These are phyloP conservation scores for Notocelia uddmanniana DNA, from an alignment of 2,888 invertebrate species.

Conservation along the genomic window DNA sequence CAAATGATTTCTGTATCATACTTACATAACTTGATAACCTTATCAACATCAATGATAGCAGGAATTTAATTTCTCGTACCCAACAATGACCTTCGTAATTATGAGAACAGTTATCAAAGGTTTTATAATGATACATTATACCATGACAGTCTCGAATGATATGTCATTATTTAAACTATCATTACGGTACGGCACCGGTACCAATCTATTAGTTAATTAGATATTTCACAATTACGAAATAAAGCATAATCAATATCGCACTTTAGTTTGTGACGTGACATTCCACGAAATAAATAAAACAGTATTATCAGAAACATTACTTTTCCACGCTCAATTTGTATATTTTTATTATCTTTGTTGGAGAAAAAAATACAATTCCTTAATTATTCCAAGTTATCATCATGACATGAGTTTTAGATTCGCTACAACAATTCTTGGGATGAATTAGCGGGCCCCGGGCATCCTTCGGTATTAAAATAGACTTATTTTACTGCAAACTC, in stretches of 20 bases:
- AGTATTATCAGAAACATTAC: too few species aligned
- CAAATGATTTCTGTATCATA: background rate
- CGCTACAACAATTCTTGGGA: too few species aligned
- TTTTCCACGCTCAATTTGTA: too few species aligned
- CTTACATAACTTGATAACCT: background rate
- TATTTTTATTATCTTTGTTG: too few species aligned
- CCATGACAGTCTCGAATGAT: background rate
- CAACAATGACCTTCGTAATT: background rate
- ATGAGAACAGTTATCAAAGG: background rate
- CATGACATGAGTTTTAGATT: too few species aligned
- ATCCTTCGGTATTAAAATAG: too few species aligned
- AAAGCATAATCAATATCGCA: background rate
- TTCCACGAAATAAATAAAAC: too few species aligned
- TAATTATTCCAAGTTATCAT: too few species aligned
- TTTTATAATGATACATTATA: slow-evolving; percentile 4
- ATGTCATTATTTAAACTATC: background rate
- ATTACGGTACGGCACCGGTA: background rate
- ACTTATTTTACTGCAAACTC: background rate
- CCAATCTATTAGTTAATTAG: background rate
- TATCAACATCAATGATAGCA: background rate
- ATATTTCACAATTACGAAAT: background rate
- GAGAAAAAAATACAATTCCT: too few species aligned
- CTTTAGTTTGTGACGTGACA: background rate
- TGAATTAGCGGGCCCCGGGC: too few species aligned
- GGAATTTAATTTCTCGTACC: background rate